Percentiles rank a stretch among this genome's conserved stretches.
Conservation (phyloP, 2,113 vertebrate species). For the Andinoacara biseriatus region DNA sequence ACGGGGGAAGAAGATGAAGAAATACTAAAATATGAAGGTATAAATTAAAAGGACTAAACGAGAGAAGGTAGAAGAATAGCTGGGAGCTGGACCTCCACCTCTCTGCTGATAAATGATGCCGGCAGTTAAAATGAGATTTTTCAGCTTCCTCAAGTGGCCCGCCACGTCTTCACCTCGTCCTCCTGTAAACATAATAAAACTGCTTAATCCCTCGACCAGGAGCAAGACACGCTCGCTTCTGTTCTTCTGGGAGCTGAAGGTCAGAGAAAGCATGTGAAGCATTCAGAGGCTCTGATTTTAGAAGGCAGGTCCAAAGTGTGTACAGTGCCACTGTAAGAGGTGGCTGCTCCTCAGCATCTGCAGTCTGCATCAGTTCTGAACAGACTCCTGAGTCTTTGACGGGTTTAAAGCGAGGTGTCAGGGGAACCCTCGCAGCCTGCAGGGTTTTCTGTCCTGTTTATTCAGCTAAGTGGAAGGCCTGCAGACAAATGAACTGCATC, state of each 20-base stretch:
- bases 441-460: neutral
- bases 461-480: neutral
- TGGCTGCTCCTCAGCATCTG: neutral
- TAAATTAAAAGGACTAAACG: neutral
- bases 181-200: conserved; percentile 53
- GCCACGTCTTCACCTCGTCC: conserved; percentile 26
- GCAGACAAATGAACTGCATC: neutral
- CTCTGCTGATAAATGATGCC: conserved; percentile 26
- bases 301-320: conserved; percentile 27
- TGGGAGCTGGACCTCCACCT: neutral
- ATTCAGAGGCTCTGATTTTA: conserved; percentile 39
- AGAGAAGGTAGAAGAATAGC: neutral
- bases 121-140: neutral
- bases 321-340: neutral
- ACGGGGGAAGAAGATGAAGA: neutral
- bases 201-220: conserved; percentile 10
- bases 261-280: conserved; percentile 44
- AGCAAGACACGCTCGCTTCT: neutral
- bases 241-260: conserved; percentile 8
- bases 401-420: neutral
- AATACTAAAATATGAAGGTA: fast-evolving
- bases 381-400: neutral
- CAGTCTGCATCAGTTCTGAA: too few relatives aligned
- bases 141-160: conserved; percentile 2
- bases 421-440: neutral